Base-by-base conservation (phyloP, 30 jellyfish, hydroid and myxozoan genomes). In the Turritopsis dohrnii region DNA sequence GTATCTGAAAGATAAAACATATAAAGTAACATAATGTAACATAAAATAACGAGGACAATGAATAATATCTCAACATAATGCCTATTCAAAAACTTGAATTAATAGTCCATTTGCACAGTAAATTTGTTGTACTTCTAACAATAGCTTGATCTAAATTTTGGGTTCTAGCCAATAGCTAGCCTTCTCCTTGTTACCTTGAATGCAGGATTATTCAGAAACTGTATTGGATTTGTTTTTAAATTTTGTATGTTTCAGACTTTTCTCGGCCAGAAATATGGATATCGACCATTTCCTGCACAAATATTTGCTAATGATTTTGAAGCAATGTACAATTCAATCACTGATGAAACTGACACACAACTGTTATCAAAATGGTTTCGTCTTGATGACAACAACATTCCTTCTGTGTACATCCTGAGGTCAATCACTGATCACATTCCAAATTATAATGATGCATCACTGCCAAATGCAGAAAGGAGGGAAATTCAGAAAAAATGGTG, bases 241-340 rank as follows among this genome's bases (percentile, higher is more conserved):
- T n/a, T n/a, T n/a, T n/a, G n/a, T n/a, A n/a, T n/a, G n/a, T n/a
- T 41, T 3, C 13, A 41, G 60, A 85, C 97, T 60, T 90, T 90
- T 54, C 90, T 90, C 52, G 95, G 95, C 4, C 97, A 90, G 76
- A 90, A 90, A 23, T 90, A 90, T 83, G 97, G 97, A 21, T 90
- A 90, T 74, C 90, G 97, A 53, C 97, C 97, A 27, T 90, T 90
- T 86, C 97, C 97, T 13, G 95, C 97, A 18, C 81, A 83, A 79
- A 90, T 90, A 17, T 53, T n/a, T 5, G 90, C 85, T 0, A n/a
- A 72, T 22, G 97, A 90, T 66, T 90, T 90, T 75, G 92, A 90
- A 54, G 81, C 87, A 1, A 76, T 90, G 90, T 53, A 85, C 1
- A 72, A 31, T 1, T 77, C 19, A 16, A 79, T 90, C 1, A 81